Evolutionary conservation across 2,888 invertebrate species (phyloP).

Genomic region (Cerastis rubricosa): DNA sequence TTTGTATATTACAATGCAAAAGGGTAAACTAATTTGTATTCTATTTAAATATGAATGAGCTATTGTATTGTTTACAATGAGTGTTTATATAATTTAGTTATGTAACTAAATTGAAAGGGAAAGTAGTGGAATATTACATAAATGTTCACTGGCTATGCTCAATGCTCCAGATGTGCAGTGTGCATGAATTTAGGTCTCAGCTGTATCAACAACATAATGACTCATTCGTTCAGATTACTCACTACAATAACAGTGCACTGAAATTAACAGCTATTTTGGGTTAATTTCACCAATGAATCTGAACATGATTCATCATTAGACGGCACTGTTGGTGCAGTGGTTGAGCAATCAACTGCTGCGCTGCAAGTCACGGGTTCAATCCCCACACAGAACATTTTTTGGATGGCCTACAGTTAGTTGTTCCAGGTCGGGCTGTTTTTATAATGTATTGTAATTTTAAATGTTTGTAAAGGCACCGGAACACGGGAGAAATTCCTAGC

Average conservation of each 20-base stretch:
- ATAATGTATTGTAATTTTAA: too few relatives aligned
- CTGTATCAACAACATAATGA: conserved; percentile 29
- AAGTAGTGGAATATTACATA: conserved; percentile 44
- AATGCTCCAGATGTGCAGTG: conserved; percentile 35
- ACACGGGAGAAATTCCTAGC: too few relatives aligned
- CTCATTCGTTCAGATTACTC: conserved; percentile 3
- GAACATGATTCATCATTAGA: not conserved
- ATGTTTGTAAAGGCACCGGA: too few relatives aligned
- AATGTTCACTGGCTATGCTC: conserved; percentile 1
- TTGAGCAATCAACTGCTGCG: too few relatives aligned
- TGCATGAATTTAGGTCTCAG: conserved; percentile 18
- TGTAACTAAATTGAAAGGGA: conserved; percentile 38
- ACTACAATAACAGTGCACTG: not conserved
- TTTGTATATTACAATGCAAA: not conserved
- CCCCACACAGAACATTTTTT: too few relatives aligned
- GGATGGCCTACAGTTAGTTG: too few relatives aligned
- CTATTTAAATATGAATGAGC: conserved; percentile 14
- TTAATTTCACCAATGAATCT: not conserved
- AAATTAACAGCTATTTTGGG: not conserved
- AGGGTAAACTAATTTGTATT: conserved; percentile 17
- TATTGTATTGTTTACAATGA: conserved; percentile 5
- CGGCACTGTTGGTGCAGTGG: too few relatives aligned
- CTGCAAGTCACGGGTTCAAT: too few relatives aligned
- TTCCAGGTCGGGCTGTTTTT: too few relatives aligned
- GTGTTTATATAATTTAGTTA: conserved; percentile 17